These are phyloP conservation scores for Paratrypauchen microcephalus DNA, from an alignment of 2,797 vertebrate genomes.

Conservation along the genomic window DNA sequence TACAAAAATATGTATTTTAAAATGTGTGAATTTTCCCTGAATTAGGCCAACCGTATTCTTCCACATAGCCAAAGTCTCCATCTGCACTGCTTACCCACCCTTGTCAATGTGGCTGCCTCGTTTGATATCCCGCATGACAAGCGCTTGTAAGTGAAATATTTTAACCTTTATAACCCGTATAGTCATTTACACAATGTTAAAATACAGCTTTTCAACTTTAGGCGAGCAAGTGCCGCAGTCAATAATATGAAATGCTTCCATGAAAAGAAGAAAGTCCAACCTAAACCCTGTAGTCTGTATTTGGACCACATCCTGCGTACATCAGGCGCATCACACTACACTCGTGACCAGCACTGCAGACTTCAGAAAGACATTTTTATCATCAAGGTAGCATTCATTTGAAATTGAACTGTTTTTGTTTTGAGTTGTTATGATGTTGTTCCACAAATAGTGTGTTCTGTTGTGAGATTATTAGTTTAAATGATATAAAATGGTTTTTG, in stretches of 20 bases:
- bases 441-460: background rate
- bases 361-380: constrained; percentile 85
- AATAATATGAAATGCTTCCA: constrained; percentile 88
- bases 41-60: constrained; percentile 86
- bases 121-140: constrained; percentile 86
- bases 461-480: background rate
- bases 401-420: background rate
- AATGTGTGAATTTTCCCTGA: background rate
- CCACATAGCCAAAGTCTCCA: constrained; percentile 89
- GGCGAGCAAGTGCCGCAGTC: constrained; percentile 85
- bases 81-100: constrained; percentile 86
- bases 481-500: background rate
- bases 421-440: background rate
- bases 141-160: constrained; percentile 76
- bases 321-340: constrained; percentile 75
- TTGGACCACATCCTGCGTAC: constrained; percentile 87
- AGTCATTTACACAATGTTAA: background rate
- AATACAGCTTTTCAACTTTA: constrained; percentile 38
- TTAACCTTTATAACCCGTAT: background rate
- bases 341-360: constrained; percentile 79
- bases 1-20: background rate
- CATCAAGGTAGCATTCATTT: constrained; percentile 72
- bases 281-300: constrained; percentile 85
- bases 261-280: constrained; percentile 86
- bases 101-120: constrained; percentile 88